A percentile compares a stretch with the other conserved stretches of the same genome.
Conservation (phyloP, 1,140 invertebrate genomes). For the Catajapyx aquilonaris region DNA sequence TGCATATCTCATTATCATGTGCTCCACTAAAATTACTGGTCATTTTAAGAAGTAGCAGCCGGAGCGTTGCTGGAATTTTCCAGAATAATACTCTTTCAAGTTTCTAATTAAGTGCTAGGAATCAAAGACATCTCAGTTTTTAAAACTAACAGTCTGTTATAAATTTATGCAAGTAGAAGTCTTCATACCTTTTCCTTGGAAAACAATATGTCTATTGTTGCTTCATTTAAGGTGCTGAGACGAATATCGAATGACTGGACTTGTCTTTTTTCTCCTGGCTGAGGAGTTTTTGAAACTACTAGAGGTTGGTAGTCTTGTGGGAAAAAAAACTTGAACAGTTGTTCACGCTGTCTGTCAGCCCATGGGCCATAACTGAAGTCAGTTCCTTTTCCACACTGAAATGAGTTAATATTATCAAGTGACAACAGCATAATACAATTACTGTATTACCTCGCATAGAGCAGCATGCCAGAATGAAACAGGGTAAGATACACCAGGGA, state of each 20-base stretch:
- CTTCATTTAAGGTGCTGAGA: conserved; percentile 70
- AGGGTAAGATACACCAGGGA: too few relatives aligned
- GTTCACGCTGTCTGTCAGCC: conserved; percentile 89
- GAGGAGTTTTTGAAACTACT: conserved; percentile 42
- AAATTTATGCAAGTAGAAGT: too few relatives aligned
- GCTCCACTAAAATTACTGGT: too few relatives aligned
- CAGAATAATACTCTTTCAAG: not conserved
- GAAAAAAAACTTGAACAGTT: conserved; percentile 91
- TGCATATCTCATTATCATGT: too few relatives aligned
- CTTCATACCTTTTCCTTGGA: conserved; percentile 82
- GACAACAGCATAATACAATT: conserved; percentile 4
- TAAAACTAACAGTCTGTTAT: not conserved
- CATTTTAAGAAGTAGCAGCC: too few relatives aligned
- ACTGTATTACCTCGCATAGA: too few relatives aligned
- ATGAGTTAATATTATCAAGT: conserved; percentile 7
- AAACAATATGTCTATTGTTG: conserved; percentile 86
- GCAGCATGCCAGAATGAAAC: too few relatives aligned
- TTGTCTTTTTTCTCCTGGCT: conserved; percentile 65
- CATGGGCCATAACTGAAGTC: conserved; percentile 96
- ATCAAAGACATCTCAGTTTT: not conserved
- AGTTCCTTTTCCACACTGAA: conserved; percentile 75
- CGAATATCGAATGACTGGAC: conserved; percentile 84
- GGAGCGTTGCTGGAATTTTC: too few relatives aligned
- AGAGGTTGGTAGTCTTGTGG: conserved; percentile 64
- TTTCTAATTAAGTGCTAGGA: not conserved